Evolutionary conservation across 2,113 vertebrate species (phyloP), one percentile per base, ranked within the genome.

Genomic region (Chamaetylas fuelleborni): DNA sequence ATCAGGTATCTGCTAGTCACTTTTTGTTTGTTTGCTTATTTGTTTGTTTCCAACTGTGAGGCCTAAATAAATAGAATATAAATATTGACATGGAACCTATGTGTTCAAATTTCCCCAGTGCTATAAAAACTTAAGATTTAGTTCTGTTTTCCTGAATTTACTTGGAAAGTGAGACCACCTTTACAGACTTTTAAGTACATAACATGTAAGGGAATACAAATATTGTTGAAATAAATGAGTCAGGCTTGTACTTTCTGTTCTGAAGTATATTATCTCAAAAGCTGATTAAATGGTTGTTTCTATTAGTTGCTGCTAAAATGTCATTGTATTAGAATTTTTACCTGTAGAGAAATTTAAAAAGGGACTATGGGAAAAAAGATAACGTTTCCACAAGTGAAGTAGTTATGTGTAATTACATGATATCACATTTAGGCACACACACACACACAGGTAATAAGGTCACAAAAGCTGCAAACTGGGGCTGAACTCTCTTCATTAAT

Each of bases 261-360:
- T 85, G 38, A 90, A 67, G 38, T 94, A 43, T 54, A 54, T 86
- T 81, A 79, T 85, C 51, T 86, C 48, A 60, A 76, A 94, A 89
- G 56, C 85, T 82, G 78, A 54, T 92, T 95, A 80, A 82, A 95
- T 76, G 23, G 7, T 77, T 70, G 22, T 62, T 94, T 85, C 58
- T 66, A 33, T 80, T 91, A 80, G 45, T 69, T 76, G n/a, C 36
- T 79, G 66, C 62, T 91, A 69, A 94, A 88, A 86, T 85, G 54
- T 62, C 78, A 72, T 45, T 65, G 25, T 61, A n/a, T 85, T 85
- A 72, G 40, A 77, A 69, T 87, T 95, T 94, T 65, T 79, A 48
- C 73, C 57, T 76, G 53, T 81, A 48, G 19, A 91, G 45, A 86
- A 92, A 90, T 82, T 64, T 5, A 11, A 79, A 84, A 85, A 48